Percentiles rank a stretch among this genome's conserved stretches.
These are phyloP conservation scores for Muricea muricata DNA, from an alignment of 92 coral and sea anemone species.

Conservation along the genomic window DNA sequence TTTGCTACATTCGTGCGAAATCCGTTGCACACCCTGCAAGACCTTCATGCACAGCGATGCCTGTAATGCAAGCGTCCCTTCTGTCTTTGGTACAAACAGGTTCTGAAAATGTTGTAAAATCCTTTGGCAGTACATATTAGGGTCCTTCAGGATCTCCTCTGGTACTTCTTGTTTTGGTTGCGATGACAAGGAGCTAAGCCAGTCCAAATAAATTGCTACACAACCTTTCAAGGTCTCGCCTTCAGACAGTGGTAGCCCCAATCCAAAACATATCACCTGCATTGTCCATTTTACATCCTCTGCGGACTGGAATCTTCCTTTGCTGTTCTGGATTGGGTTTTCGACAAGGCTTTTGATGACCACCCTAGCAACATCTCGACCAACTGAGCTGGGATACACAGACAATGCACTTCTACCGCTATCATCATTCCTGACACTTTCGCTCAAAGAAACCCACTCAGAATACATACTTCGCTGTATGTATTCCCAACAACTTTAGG, in stretches of 20 bases:
- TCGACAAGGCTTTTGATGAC: slow-evolving; percentile 80
- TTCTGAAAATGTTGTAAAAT: slow-evolving; percentile 93
- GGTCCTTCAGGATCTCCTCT: slow-evolving; percentile 72
- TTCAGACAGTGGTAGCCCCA: slow-evolving; percentile 87
- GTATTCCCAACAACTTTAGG: slow-evolving; percentile 32
- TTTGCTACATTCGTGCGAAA: slow-evolving; percentile 64
- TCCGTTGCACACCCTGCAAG: slow-evolving; percentile 76
- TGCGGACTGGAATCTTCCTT: slow-evolving; percentile 61
- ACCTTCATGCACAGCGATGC: slow-evolving; percentile 90
- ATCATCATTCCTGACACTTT: slow-evolving; percentile 73
- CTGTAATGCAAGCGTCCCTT: slow-evolving; percentile 91
- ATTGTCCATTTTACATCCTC: slow-evolving; percentile 91
- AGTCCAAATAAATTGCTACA: slow-evolving; percentile 84
- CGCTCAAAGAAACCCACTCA: slow-evolving; percentile 96
- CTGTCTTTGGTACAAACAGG: slow-evolving; percentile 74
- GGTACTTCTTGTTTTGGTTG: slow-evolving; percentile 85
- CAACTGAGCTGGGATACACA: slow-evolving; percentile 78
- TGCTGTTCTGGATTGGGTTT: slow-evolving; percentile 65
- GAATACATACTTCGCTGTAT: slow-evolving; percentile 78
- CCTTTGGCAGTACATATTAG: slow-evolving; percentile 77
- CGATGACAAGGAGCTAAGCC: slow-evolving; percentile 74
- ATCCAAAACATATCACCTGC: slow-evolving; percentile 93
- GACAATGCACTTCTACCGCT: slow-evolving; percentile 82
- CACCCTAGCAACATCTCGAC: slow-evolving; percentile 85
- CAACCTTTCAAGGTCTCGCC: slow-evolving; percentile 96